phyloP scores from a whole-genome alignment of 64 coral and sea anemone species.

The Pocillopora verrucosa region DNA sequence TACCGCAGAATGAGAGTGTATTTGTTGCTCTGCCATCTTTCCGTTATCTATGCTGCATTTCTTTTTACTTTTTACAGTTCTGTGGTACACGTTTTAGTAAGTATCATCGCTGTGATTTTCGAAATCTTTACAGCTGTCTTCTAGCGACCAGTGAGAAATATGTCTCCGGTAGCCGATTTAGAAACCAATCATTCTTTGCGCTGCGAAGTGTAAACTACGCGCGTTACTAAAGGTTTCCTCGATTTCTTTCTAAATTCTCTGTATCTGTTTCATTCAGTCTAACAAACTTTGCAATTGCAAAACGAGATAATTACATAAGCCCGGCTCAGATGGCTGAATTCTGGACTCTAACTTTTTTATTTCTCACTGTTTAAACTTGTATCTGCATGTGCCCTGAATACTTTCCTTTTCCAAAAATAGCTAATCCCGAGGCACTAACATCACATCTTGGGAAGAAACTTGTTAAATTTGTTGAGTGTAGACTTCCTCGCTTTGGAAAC shows the following conservation, averaged over 20 bases:
- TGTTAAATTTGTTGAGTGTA: neutral
- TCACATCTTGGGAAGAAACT: too few species aligned
- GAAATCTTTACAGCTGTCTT: constrained; percentile 40
- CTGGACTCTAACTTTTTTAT: too few species aligned
- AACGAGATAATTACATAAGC: neutral
- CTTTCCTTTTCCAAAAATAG: too few species aligned
- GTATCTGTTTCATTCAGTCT: neutral
- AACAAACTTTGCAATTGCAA: neutral
- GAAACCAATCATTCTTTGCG: neutral
- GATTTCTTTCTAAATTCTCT: neutral
- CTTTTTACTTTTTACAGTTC: neutral
- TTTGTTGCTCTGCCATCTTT: neutral
- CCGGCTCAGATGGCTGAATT: too few species aligned
- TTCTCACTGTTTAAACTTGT: too few species aligned
- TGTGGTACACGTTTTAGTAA: constrained; percentile 15
- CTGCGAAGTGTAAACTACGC: neutral
- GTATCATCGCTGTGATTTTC: constrained; percentile 19
- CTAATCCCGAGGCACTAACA: too few species aligned
- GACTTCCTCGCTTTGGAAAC: too few species aligned
- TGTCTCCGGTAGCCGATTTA: neutral
- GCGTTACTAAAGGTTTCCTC: neutral
- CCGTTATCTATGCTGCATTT: constrained; percentile 29
- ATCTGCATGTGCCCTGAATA: too few species aligned
- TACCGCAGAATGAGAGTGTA: too few species aligned
- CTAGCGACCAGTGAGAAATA: neutral